These are phyloP conservation scores for Acanthosoma haemorrhoidale DNA, from an alignment of 2,888 invertebrate genomes.

Conservation along the genomic window DNA sequence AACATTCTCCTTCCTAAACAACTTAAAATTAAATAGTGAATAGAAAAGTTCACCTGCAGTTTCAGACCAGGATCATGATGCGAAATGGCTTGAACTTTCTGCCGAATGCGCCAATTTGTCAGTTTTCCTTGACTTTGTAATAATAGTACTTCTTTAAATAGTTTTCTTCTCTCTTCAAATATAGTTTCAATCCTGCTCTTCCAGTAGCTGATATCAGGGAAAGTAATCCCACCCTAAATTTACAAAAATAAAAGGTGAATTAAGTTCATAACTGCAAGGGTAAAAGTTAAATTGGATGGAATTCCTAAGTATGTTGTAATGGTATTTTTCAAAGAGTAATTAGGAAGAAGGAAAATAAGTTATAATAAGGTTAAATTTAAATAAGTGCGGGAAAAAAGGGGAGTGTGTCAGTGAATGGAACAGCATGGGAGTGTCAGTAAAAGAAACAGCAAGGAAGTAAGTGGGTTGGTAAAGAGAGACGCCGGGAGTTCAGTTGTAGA, in stretches of 20 bases:
- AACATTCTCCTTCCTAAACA: too few relatives aligned
- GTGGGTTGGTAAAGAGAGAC: too few relatives aligned
- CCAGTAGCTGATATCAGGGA: constrained; percentile 36
- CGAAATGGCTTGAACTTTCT: constrained; percentile 42
- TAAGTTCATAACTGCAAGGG: constrained; percentile 25
- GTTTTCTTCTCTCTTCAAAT: constrained; percentile 43
- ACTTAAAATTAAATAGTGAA: too few relatives aligned
- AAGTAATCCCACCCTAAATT: not conserved
- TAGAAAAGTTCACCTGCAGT: not conserved
- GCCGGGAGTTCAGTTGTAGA: too few relatives aligned
- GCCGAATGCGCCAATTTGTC: constrained; percentile 45
- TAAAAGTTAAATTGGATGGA: constrained; percentile 27
- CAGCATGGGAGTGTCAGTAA: too few relatives aligned
- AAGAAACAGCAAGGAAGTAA: too few relatives aligned
- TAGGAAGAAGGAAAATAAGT: too few relatives aligned
- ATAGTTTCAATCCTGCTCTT: constrained; percentile 43
- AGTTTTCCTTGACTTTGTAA: constrained; percentile 48
- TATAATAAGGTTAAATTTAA: too few relatives aligned
- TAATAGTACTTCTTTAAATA: constrained; percentile 46
- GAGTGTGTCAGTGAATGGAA: too few relatives aligned
- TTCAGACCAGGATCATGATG: constrained; percentile 36
- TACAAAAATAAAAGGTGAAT: not conserved
- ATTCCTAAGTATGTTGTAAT: too few relatives aligned
- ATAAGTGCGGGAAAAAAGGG: too few relatives aligned
- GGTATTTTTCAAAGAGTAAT: too few relatives aligned